Conservation (phyloP, 2,113 vertebrate genomes). For the Rutilus rutilus region DNA sequence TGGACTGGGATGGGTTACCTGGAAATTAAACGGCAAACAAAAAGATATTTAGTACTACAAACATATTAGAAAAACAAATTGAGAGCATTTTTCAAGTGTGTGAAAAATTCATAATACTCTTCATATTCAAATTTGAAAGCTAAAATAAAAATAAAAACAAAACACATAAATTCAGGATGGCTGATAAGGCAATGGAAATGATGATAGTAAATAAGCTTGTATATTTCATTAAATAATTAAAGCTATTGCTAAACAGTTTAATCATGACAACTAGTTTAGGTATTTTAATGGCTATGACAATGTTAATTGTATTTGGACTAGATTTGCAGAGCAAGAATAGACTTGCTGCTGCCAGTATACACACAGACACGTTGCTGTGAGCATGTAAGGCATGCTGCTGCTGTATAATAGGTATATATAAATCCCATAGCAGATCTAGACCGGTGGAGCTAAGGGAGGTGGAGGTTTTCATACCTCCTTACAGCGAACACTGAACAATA, state of each 20-base stretch:
- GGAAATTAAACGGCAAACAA: slow-evolving; percentile 16
- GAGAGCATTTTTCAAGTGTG: background rate
- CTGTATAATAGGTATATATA: background rate
- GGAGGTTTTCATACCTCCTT: background rate
- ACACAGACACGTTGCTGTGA: too few species aligned
- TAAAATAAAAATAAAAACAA: too few species aligned
- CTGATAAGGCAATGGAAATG: too few species aligned
- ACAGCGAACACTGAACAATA: background rate
- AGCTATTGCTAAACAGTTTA: too few species aligned
- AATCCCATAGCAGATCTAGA: background rate
- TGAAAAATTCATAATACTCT: too few species aligned
- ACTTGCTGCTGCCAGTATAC: background rate
- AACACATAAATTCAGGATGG: too few species aligned
- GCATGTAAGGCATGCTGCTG: background rate
- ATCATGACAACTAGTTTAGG: background rate
- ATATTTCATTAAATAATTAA: too few species aligned
- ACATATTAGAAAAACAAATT: background rate
- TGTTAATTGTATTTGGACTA: background rate
- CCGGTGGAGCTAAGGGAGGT: background rate
- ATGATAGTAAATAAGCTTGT: too few species aligned
- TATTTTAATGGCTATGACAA: background rate
- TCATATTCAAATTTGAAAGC: too few species aligned
- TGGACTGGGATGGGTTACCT: slow-evolving; percentile 92
- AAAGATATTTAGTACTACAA: background rate
- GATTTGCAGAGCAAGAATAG: background rate